Evolutionary conservation across 2,113 vertebrate genomes (phyloP).

Genomic region (Anser brachyrhynchus): DNA sequence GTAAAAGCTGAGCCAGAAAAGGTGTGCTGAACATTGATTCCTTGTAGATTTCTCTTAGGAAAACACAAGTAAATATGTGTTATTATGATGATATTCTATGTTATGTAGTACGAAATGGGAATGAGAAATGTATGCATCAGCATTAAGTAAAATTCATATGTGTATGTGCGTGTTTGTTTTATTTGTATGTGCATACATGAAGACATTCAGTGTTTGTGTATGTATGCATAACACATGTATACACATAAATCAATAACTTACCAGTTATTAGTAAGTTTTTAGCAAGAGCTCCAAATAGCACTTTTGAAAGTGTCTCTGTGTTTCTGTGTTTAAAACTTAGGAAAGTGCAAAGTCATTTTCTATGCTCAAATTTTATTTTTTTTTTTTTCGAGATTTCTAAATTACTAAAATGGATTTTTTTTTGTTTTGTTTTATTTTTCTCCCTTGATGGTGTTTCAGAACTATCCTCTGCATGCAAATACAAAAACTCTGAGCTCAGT

Average conservation of each 20-base stretch:
- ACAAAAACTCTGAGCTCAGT: background rate
- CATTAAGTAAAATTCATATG: background rate
- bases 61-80: background rate
- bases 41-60: background rate
- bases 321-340: background rate
- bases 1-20: background rate
- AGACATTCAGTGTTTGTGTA: background rate
- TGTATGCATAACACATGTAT: background rate
- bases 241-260: background rate
- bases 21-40: background rate
- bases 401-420: background rate
- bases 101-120: background rate
- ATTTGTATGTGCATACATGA: background rate
- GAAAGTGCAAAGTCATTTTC: background rate
- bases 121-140: background rate
- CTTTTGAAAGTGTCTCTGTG: background rate
- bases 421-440: background rate
- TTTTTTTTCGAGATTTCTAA: background rate
- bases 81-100: background rate
- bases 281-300: background rate
- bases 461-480: background rate
- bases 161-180: background rate
- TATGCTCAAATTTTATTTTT: background rate
- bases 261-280: background rate
- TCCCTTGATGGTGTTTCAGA: background rate